Percentiles rank a stretch among this genome's conserved stretches.
Evolutionary conservation across 2,888 invertebrate genomes (phyloP).

Genomic region (Diabrotica balteata): DNA sequence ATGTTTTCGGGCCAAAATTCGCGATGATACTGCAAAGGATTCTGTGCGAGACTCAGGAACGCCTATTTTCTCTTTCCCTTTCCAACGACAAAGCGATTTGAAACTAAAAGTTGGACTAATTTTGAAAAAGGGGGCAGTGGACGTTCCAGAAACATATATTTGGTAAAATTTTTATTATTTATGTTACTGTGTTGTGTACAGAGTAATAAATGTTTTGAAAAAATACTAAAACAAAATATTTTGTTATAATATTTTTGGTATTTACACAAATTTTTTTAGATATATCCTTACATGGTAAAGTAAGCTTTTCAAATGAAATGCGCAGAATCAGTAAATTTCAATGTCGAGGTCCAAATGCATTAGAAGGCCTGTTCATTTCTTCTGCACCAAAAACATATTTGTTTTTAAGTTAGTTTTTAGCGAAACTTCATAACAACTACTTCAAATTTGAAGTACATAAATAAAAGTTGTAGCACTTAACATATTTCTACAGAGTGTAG

Average conservation of each 20-base stretch:
- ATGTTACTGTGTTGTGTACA: not conserved
- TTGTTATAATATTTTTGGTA: too few species aligned
- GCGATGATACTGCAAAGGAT: constrained; percentile 57
- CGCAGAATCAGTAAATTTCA: constrained; percentile 15
- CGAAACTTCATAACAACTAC: too few species aligned
- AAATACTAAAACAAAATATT: too few species aligned
- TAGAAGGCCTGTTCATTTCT: not conserved
- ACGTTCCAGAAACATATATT: not conserved
- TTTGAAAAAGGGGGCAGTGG: not conserved
- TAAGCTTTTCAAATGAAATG: constrained; percentile 6
- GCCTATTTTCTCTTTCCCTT: constrained; percentile 34
- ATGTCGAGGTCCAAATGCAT: not conserved
- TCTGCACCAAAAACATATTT: not conserved
- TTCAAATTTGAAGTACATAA: too few species aligned
- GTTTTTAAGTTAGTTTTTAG: too few species aligned
- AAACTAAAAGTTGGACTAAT: constrained; percentile 12
- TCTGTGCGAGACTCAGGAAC: constrained; percentile 45
- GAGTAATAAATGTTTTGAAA: not conserved
- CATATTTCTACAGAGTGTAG: too few species aligned
- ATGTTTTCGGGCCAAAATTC: constrained; percentile 48
- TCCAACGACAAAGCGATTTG: constrained; percentile 11
- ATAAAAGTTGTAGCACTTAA: too few species aligned
- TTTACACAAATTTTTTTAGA: not conserved
- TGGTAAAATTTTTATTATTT: not conserved
- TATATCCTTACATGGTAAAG: not conserved